A percentile compares a stretch with the other conserved stretches of the same genome.
These are phyloP conservation scores for Orbicella faveolata DNA, from an alignment of 64 coral and sea anemone genomes.

Conservation along the genomic window DNA sequence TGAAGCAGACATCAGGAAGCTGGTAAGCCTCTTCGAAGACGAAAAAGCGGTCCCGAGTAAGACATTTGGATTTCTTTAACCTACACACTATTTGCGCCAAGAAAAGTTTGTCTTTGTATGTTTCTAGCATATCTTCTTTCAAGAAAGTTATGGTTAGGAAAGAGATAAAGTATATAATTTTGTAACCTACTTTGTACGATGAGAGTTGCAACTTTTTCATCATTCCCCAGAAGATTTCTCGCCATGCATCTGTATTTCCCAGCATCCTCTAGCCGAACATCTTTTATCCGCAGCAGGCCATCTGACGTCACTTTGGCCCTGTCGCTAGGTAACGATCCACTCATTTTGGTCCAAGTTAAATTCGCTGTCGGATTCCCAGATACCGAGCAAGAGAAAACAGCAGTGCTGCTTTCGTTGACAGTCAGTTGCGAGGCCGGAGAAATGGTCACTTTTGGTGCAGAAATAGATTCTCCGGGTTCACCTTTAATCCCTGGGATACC, in stretches of 20 bases:
- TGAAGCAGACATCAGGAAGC: too few species aligned
- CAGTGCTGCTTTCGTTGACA: slow-evolving; percentile 13
- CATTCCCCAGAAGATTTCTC: slow-evolving; percentile 1
- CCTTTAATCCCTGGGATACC: slow-evolving; percentile 38
- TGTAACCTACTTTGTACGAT: background rate
- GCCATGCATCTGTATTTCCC: slow-evolving; percentile 11
- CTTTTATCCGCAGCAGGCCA: background rate
- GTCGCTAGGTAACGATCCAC: slow-evolving; percentile 11
- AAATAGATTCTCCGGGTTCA: slow-evolving; percentile 22
- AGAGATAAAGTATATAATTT: too few species aligned
- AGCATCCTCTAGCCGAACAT: slow-evolving; percentile 5
- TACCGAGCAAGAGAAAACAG: background rate
- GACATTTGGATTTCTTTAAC: too few species aligned
- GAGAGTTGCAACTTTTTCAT: background rate
- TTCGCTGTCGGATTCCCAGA: slow-evolving; percentile 3
- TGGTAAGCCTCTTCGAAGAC: too few species aligned
- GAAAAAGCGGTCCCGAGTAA: too few species aligned
- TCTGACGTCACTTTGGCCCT: slow-evolving; percentile 3
- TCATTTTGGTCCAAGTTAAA: background rate
- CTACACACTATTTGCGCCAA: too few species aligned
- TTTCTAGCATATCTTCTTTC: too few species aligned
- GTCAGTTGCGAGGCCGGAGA: background rate
- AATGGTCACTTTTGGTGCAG: background rate
- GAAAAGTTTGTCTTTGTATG: too few species aligned
- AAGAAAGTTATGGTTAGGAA: too few species aligned